These are phyloP conservation scores for Miichthys miiuy DNA, from an alignment of 2,797 vertebrate species.

Conservation along the genomic window DNA sequence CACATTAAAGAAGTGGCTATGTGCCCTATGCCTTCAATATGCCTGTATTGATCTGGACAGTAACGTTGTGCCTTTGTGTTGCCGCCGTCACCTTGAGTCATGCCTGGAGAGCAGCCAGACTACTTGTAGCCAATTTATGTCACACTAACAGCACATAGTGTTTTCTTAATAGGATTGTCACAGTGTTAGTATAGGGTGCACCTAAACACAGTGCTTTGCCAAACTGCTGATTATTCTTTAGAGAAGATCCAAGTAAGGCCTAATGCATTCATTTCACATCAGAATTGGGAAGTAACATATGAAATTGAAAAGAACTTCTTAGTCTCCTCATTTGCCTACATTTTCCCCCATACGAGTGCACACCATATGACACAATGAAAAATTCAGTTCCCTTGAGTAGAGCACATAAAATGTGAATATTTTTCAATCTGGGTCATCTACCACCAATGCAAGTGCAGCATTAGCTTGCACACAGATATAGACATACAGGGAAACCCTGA, in stretches of 20 bases:
- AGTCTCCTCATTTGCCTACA: conserved; percentile 56
- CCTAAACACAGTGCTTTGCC: conserved; percentile 72
- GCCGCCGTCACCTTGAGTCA: conserved; percentile 84
- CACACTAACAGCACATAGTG: conserved; percentile 78
- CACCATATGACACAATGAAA: conserved; percentile 71
- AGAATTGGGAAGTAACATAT: conserved; percentile 45
- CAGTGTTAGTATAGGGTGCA: conserved; percentile 69
- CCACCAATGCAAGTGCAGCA: conserved; percentile 20
- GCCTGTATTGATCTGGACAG: conserved; percentile 76
- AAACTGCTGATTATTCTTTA: conserved; percentile 74
- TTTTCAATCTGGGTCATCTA: conserved; percentile 64
- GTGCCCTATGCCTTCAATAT: conserved; percentile 62
- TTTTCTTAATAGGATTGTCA: conserved; percentile 85
- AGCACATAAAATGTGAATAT: conserved; percentile 56
- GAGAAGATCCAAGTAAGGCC: conserved; percentile 52
- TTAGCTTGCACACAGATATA: conserved; percentile 16
- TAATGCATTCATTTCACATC: conserved; percentile 66
- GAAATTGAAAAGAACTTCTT: conserved; percentile 56
- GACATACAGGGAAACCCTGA: conserved; percentile 7
- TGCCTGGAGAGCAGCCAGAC: conserved; percentile 80
- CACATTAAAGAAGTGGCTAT: conserved; percentile 67
- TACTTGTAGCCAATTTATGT: conserved; percentile 83
- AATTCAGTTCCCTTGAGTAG: conserved; percentile 58
- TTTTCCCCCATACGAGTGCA: conserved; percentile 12
- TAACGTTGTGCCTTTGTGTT: conserved; percentile 73